These are phyloP conservation scores for Merodon equestris DNA, from an alignment of 2,888 invertebrate genomes.

Conservation along the genomic window DNA sequence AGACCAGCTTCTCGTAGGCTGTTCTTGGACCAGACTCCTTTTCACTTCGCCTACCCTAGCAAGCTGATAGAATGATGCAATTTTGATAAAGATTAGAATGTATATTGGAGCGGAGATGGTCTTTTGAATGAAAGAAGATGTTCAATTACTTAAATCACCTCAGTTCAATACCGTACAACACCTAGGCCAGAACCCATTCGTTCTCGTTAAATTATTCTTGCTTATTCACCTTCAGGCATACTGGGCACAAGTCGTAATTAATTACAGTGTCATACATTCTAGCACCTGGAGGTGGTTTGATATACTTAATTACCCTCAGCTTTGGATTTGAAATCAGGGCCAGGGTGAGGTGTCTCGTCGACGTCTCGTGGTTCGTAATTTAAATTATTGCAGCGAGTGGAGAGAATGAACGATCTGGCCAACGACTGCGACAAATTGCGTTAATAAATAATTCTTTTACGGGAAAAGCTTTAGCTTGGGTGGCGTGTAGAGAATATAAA, in stretches of 20 bases:
- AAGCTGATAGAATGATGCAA: constrained; percentile 41
- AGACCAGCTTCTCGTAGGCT: constrained; percentile 44
- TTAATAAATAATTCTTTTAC: background rate
- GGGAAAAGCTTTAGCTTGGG: background rate
- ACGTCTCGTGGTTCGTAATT: constrained; percentile 15
- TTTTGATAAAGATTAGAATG: constrained; percentile 33
- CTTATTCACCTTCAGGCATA: constrained; percentile 1
- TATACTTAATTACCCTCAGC: background rate
- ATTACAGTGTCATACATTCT: background rate
- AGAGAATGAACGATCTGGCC: background rate
- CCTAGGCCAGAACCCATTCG: background rate
- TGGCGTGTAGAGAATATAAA: too few species aligned
- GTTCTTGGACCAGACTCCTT: constrained; percentile 9
- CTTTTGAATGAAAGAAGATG: too few species aligned
- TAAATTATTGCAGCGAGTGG: background rate
- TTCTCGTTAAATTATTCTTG: background rate
- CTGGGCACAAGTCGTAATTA: background rate
- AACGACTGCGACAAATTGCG: constrained; percentile 11
- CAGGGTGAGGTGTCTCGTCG: constrained; percentile 25
- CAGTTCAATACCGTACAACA: too few species aligned
- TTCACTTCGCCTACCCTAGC: constrained; percentile 16
- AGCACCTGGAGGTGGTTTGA: constrained; percentile 4
- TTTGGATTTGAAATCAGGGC: constrained; percentile 13
- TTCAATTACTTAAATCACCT: too few species aligned
- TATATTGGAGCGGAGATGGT: too few species aligned